Base-by-base conservation (phyloP, 2,113 vertebrate genomes). In the Coregonus clupeaformis region DNA sequence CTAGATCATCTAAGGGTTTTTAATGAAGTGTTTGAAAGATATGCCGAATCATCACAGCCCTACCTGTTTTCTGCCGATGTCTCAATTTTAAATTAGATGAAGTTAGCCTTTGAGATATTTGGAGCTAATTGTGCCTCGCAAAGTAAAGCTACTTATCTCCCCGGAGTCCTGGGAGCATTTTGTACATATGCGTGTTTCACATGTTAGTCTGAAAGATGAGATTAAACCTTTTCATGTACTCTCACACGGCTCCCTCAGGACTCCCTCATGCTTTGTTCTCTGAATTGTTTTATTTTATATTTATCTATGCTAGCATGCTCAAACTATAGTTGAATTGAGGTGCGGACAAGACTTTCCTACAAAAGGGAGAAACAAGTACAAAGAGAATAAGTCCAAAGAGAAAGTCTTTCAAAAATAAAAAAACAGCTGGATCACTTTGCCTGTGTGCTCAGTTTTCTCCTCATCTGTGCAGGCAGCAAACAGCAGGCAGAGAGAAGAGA, bases 1-100 rank as follows among this genome's bases (percentile, higher is more conserved):
- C 86, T 75, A 81, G 80, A 89, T 91, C 86, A 85, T 90, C 80
- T 79, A 29, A 36, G 75, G 73, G 77, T 88, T 92, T 84, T 91
- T 91, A 93, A 90, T 93, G 91, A 91, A 88, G 85, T 80, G 82
- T 42, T 42, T 42, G 36, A 85, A 86, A 84, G 86, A 86, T 82
- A 78, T 73, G 80, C 84, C 72, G 75, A 82, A 86, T 86, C 73
- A 68, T 82, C 78, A 78, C 4, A 36, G 79, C 78, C 80, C 71
- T 69, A 84, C 88, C 78, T 86, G 55, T 75, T 55, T 80, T 77
- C 67, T 77, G 30, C n/a, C 66, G 71, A 84, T 85, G 77, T 90
- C 76, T 88, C 79, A 80, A 63, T 89, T 91, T 83, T 78, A 89
- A 87, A 87, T 82, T 70, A 80, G 75, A 72, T 76, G 84, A 84